These are phyloP conservation scores for Parascotia fuliginaria DNA, from an alignment of 2,888 invertebrate species.

Conservation along the genomic window DNA sequence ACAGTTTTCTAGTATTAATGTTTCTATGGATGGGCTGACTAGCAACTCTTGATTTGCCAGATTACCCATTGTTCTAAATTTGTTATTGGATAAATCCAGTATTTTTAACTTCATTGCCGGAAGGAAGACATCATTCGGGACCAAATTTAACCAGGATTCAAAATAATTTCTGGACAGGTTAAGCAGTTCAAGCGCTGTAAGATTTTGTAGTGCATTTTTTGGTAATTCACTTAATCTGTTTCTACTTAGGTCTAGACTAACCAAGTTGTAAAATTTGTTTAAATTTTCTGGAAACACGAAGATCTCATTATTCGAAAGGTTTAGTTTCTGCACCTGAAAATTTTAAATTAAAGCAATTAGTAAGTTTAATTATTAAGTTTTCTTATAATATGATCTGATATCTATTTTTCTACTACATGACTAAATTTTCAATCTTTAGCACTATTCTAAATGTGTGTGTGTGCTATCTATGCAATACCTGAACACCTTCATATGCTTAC, in stretches of 20 bases:
- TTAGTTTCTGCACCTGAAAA: slow-evolving; percentile 87
- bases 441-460: no score
- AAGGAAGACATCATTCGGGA: slow-evolving; percentile 80
- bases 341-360: no score
- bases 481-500: no score
- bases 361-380: no score
- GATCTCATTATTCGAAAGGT: slow-evolving; percentile 88
- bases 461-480: no score
- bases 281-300: slow-evolving; percentile 79
- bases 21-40: slow-evolving; percentile 84
- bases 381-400: no score
- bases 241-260: slow-evolving; percentile 67
- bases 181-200: slow-evolving; percentile 84
- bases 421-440: no score
- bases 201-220: slow-evolving; percentile 76
- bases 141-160: slow-evolving; percentile 84
- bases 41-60: slow-evolving; percentile 82
- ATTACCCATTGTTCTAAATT: slow-evolving; percentile 81
- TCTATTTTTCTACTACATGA: no score
- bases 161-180: slow-evolving; percentile 88
- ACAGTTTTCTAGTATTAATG: slow-evolving; percentile 87
- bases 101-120: slow-evolving; percentile 81
- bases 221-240: slow-evolving; percentile 84
- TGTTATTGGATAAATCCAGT: slow-evolving; percentile 88
- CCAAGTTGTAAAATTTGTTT: slow-evolving; percentile 59